Conservation (phyloP, 2,888 invertebrate species). For the Deilephila elpenor region DNA sequence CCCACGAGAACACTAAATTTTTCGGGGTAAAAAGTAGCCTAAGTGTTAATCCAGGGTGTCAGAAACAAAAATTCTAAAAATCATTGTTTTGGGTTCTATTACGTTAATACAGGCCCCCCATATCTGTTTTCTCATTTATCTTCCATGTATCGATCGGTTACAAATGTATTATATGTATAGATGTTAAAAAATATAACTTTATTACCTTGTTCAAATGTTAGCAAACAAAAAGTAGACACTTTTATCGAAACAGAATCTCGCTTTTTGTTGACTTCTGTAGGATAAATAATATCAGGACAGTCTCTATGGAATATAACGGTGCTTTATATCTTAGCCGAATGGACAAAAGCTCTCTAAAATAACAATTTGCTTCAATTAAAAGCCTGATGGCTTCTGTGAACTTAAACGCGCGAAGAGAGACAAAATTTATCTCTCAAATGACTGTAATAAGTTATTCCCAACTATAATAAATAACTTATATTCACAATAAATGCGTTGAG, state of each 20-base stretch:
- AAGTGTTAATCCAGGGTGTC: too few relatives aligned
- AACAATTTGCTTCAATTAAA: background rate
- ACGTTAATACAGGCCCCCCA: too few relatives aligned
- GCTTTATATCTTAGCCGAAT: background rate
- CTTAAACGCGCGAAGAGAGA: background rate
- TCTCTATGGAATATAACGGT: background rate
- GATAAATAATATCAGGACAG: background rate
- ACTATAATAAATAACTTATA: background rate
- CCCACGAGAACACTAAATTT: too few relatives aligned
- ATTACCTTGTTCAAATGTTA: background rate
- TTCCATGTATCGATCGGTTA: too few relatives aligned
- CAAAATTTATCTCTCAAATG: background rate
- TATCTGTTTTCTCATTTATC: too few relatives aligned
- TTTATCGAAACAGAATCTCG: background rate
- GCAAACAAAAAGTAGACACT: too few relatives aligned
- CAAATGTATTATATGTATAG: too few relatives aligned
- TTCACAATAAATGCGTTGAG: background rate
- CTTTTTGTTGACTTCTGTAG: background rate
- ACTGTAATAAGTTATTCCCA: background rate
- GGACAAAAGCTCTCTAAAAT: slow-evolving; percentile 9
- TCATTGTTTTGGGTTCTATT: too few relatives aligned
- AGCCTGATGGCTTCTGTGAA: background rate
- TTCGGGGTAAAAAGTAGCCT: too few relatives aligned
- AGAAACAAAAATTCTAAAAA: too few relatives aligned
- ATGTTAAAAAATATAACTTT: too few relatives aligned